Percentiles rank a stretch among this genome's conserved stretches.
Conservation (phyloP, 2,888 invertebrate species). For the Sphaerophoria taeniata region DNA sequence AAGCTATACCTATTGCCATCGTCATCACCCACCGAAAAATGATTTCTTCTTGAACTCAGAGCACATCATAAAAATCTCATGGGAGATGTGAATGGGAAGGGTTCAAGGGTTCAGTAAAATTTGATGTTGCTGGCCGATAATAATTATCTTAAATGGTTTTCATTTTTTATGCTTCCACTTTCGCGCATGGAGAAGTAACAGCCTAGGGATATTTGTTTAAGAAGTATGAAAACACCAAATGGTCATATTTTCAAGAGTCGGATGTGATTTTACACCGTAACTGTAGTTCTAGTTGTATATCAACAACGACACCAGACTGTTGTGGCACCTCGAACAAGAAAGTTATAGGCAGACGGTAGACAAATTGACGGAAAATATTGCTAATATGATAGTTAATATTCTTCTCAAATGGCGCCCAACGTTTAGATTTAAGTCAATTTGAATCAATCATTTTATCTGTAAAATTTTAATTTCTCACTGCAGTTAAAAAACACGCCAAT, state of each 20-base stretch:
- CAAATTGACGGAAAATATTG: too few species aligned
- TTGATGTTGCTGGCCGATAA: slow-evolving; percentile 53
- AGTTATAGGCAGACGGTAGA: too few species aligned
- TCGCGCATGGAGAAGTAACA: background rate
- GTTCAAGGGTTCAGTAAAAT: slow-evolving; percentile 13
- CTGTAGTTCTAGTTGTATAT: too few species aligned
- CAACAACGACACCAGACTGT: too few species aligned
- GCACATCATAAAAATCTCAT: slow-evolving; percentile 2
- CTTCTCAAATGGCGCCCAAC: too few species aligned
- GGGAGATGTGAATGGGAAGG: slow-evolving; percentile 17
- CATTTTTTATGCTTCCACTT: slow-evolving; percentile 5
- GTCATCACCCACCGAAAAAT: slow-evolving; percentile 33
- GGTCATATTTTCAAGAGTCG: background rate
- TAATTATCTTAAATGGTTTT: slow-evolving; percentile 44
- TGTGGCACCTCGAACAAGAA: too few species aligned
- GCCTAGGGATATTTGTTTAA: slow-evolving; percentile 55
- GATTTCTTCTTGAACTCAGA: slow-evolving; percentile 32
- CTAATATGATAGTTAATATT: too few species aligned
- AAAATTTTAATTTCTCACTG: too few species aligned
- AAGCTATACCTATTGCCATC: slow-evolving; percentile 26
- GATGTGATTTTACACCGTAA: too few species aligned
- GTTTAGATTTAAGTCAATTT: too few species aligned
- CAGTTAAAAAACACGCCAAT: too few species aligned
- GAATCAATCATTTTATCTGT: too few species aligned
- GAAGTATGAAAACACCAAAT: slow-evolving; percentile 21